A percentile compares a stretch with the other conserved stretches of the same genome.
phyloP scores from a whole-genome alignment of 1,140 invertebrate genomes.

The Augochlora pura region DNA sequence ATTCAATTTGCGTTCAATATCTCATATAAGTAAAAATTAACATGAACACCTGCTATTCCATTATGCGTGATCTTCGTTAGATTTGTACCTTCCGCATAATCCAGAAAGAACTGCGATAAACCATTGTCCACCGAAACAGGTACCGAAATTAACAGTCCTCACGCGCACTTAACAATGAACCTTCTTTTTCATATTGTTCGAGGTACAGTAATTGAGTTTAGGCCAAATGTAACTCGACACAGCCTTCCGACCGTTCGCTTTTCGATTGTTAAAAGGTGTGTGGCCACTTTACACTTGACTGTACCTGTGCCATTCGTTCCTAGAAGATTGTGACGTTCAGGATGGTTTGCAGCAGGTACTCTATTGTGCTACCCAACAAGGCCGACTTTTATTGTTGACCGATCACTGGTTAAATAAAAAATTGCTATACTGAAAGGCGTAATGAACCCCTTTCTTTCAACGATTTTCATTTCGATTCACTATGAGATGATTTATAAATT shows the following conservation, averaged over 20 bases:
- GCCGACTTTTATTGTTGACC: not conserved
- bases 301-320: not conserved
- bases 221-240: no score
- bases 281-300: not conserved
- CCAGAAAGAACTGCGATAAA: not conserved
- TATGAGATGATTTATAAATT: not conserved
- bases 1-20: no score
- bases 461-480: not conserved
- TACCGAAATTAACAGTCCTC: no score
- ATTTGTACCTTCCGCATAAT: not conserved
- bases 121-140: not conserved
- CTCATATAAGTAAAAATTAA: no score
- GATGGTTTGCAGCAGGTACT: not conserved
- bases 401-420: not conserved
- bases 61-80: no score
- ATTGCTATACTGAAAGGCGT: not conserved
- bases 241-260: no score
- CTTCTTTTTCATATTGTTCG: no score
- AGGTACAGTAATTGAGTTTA: no score
- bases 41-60: no score
- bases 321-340: not conserved
- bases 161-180: no score
- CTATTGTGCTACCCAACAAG: slow-evolving; percentile 2
- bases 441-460: not conserved
- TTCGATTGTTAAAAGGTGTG: no score